Evolutionary conservation across 2,113 vertebrate genomes (phyloP), one percentile per base, ranked within the genome.

Genomic region (Takifugu flavidus): DNA sequence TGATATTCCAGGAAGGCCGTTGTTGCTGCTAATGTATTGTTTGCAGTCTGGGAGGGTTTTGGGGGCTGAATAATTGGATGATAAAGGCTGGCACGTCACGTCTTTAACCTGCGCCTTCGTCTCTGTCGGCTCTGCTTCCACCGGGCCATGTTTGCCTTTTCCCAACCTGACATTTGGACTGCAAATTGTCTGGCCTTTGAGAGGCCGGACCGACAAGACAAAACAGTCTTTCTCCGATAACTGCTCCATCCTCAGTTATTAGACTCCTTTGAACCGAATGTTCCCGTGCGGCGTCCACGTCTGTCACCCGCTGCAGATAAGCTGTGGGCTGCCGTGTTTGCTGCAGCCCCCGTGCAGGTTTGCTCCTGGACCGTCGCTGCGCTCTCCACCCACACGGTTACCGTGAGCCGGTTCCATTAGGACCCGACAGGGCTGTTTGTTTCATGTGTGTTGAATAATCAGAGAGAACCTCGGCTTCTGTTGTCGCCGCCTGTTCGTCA

Each of bases 141-240:
- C 73, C 80, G 60, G 72, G 72, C 76, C 84, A 74, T 86, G 85
- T 83, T 80, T 79, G 74, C 68, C 74, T 74, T 73, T 68, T 64
- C 49, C 45, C 75, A 81, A 80, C 74, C 79, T 86, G 87, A 84
- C 84, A 86, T 89, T 89, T 86, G 76, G 66, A 75, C 71, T 67
- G 53, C 72, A 82, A 80, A 85, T 85, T 82, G 80, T 81, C 78
- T 87, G 79, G 84, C 81, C 80, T 89, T 87, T 86, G 56, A 70
- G 72, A 62, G 56, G 51, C 80, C 47, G 73, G 64, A 67, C 72
- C 52, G 82, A 82, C 82, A 82, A 68, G 67, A 81, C 77, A 79
- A 82, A 84, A 78, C 77, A 83, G 68, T 79, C 72, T 72, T 70
- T 72, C 72, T 72, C 63, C 66, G 79, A 87, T 86, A 86, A 83